A percentile compares a stretch with the other conserved stretches of the same genome.
Evolutionary conservation across 2,888 invertebrate genomes (phyloP).

Genomic region (Helobdella robusta): DNA sequence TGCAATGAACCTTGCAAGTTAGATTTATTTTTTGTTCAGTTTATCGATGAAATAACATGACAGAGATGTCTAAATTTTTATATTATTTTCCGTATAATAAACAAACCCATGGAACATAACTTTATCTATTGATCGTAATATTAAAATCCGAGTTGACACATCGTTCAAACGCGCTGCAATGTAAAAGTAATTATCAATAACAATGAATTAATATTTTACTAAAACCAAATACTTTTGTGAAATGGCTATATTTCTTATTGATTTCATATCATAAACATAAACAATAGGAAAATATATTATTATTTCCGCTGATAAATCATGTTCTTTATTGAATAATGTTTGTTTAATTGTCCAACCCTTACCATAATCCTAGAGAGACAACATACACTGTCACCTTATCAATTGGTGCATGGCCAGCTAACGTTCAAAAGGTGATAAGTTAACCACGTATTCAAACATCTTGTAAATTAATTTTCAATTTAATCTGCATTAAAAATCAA

Average conservation of each 20-base stretch:
- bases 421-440: not conserved
- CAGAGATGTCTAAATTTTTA: not conserved
- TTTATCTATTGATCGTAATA: not conserved
- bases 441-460: not conserved
- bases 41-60: not conserved
- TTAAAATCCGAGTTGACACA: not conserved
- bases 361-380: not conserved
- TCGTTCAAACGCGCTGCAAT: too few species aligned
- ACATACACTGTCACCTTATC: not conserved
- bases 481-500: too few species aligned
- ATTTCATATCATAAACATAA: too few species aligned
- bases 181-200: too few species aligned
- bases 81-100: not conserved
- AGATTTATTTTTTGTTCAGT: not conserved
- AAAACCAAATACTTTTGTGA: too few species aligned
- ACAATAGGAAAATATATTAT: too few species aligned
- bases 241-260: too few species aligned
- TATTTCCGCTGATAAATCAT: too few species aligned
- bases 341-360: not conserved
- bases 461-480: not conserved
- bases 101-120: too few species aligned
- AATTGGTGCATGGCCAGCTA: conserved; percentile 1
- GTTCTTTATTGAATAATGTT: too few species aligned
- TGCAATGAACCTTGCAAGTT: conserved; percentile 19
- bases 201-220: too few species aligned